A percentile compares a stretch with the other conserved stretches of the same genome.
Evolutionary conservation across 2,888 invertebrate species (phyloP).

Genomic region (Mantis religiosa): DNA sequence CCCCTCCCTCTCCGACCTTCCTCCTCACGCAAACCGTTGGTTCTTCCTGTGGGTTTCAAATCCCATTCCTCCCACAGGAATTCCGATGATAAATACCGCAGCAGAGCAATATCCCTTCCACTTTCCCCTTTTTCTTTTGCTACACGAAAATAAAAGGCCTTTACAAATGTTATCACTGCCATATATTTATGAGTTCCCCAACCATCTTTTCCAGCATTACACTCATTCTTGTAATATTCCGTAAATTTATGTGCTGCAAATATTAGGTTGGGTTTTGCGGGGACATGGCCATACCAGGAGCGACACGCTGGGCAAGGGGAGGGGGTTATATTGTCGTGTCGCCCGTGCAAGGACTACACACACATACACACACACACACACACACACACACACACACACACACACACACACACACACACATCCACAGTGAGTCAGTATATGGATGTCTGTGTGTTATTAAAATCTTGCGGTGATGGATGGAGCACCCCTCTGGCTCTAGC

Average conservation of each 20-base stretch:
- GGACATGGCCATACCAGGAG: conserved; percentile 10
- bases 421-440: conserved; percentile 4
- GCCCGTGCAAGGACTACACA: conserved; percentile 20
- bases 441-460: conserved; percentile 34
- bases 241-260: conserved; percentile 53
- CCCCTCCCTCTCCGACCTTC: neutral
- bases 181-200: conserved; percentile 45
- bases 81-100: conserved; percentile 45
- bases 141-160: conserved; percentile 46
- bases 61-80: conserved; percentile 31
- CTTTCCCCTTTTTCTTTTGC: conserved; percentile 36
- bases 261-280: conserved; percentile 47
- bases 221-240: conserved; percentile 51
- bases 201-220: conserved; percentile 39
- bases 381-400: conserved; percentile 1
- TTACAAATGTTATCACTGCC: conserved; percentile 49
- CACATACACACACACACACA: neutral
- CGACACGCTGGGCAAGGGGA: conserved; percentile 40
- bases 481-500: conserved; percentile 7
- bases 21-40: neutral
- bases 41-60: conserved; percentile 26
- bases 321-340: conserved; percentile 27
- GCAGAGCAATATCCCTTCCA: conserved; percentile 41
- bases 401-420: too few species aligned
- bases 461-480: conserved; percentile 36